These are phyloP conservation scores for Plectrocnemia conspersa DNA, from an alignment of 1,140 invertebrate genomes.

Conservation along the genomic window DNA sequence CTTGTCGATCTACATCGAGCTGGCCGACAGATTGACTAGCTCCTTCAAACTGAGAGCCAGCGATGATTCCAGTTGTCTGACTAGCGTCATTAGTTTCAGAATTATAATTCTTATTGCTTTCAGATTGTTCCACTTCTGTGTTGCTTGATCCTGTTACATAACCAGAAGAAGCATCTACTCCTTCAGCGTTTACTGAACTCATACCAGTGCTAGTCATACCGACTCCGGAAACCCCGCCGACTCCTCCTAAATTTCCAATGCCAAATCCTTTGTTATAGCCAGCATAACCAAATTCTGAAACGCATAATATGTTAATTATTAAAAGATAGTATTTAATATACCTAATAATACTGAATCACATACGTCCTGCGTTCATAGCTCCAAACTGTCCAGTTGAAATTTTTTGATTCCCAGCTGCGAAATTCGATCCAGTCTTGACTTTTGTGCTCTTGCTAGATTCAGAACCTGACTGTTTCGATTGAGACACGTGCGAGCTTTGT, in stretches of 20 bases:
- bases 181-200: background rate
- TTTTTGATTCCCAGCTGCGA: slow-evolving; percentile 7
- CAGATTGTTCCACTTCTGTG: slow-evolving; percentile 24
- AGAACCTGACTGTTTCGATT: slow-evolving; percentile 20
- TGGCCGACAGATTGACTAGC: too few relatives aligned
- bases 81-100: slow-evolving; percentile 14
- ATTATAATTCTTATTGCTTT: slow-evolving; percentile 18
- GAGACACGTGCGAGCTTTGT: background rate
- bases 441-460: slow-evolving; percentile 19
- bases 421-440: slow-evolving; percentile 16
- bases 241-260: background rate
- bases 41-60: slow-evolving; percentile 8
- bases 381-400: background rate
- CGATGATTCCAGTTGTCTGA: slow-evolving; percentile 1
- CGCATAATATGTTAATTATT: too few relatives aligned
- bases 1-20: too few relatives aligned
- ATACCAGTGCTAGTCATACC: slow-evolving; percentile 4
- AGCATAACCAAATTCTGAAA: slow-evolving; percentile 6
- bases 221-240: background rate
- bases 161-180: slow-evolving; percentile 1
- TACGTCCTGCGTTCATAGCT: background rate
- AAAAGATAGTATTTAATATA: too few relatives aligned
- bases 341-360: background rate
- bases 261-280: background rate
- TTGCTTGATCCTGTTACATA: slow-evolving; percentile 15